Evolutionary conservation across 2,113 vertebrate genomes (phyloP).

Genomic region (Chlamydotis undulata): DNA sequence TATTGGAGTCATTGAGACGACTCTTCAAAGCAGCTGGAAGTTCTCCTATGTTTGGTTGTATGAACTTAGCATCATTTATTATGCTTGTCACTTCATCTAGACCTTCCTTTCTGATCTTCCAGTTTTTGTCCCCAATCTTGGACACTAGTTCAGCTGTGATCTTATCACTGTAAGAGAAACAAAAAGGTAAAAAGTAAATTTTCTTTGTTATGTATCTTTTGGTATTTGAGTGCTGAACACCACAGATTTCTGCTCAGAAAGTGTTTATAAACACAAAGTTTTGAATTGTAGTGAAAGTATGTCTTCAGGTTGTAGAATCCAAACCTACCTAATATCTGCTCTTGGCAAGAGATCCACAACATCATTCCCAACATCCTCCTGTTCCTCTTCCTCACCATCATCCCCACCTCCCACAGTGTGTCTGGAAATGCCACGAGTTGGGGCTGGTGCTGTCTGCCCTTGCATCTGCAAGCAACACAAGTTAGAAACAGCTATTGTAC

Average conservation of each 20-base stretch:
- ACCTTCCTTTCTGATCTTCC: constrained; percentile 98
- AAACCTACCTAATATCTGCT: constrained; percentile 86
- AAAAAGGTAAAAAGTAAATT: neutral
- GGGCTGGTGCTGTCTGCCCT: constrained; percentile 87
- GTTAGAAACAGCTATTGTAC: neutral
- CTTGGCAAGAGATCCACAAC: constrained; percentile 93
- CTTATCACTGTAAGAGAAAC: constrained; percentile 84
- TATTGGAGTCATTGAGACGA: constrained; percentile 95
- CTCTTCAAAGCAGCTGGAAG: constrained; percentile 89
- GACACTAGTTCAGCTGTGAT: constrained; percentile 89
- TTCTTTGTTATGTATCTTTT: neutral
- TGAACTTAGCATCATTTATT: constrained; percentile 96
- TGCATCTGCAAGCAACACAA: constrained; percentile 83
- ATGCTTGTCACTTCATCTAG: constrained; percentile 90
- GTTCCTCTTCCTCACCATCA: constrained; percentile 84
- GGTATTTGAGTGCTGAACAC: neutral
- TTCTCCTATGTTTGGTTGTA: constrained; percentile 92
- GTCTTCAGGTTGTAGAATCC: neutral
- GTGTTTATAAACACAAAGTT: neutral
- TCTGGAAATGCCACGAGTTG: constrained; percentile 81
- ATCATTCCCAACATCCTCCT: constrained; percentile 81
- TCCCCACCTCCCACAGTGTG: constrained; percentile 72
- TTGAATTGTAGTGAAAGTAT: neutral
- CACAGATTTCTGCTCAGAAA: neutral
- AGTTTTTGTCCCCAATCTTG: constrained; percentile 96